Conservation (phyloP, 2,888 invertebrate species). For the Acleris holmiana region DNA sequence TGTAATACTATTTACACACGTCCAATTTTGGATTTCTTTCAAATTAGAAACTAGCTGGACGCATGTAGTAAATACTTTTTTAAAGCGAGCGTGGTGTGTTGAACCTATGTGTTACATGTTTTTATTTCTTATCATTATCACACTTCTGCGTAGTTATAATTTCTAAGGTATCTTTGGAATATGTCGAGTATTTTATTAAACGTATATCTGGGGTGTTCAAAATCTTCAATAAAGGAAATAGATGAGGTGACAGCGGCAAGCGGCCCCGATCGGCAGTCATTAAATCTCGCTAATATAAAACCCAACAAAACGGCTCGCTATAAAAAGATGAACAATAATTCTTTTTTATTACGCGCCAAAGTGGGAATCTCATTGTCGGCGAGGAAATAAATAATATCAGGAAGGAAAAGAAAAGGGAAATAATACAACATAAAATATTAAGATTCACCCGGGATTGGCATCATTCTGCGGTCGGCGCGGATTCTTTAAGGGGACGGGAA, state of each 20-base stretch:
- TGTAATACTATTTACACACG: no score
- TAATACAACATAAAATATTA: conserved; percentile 84
- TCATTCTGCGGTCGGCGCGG: conserved; percentile 79
- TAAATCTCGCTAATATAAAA: conserved; percentile 75
- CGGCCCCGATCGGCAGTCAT: conserved; percentile 60
- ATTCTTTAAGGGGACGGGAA: conserved; percentile 70
- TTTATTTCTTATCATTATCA: no score
- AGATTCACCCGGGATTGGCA: conserved; percentile 83
- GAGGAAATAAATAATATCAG: conserved; percentile 82
- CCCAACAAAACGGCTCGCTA: conserved; percentile 76
- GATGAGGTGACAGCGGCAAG: conserved; percentile 33
- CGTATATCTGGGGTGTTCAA: background rate
- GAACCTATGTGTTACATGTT: no score
- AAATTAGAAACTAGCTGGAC: background rate
- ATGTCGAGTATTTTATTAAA: no score
- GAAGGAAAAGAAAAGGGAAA: conserved; percentile 81
- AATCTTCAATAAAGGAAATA: conserved; percentile 16
- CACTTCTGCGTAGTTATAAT: no score
- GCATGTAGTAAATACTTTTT: background rate
- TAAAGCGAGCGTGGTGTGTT: no score
- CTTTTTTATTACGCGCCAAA: conserved; percentile 83
- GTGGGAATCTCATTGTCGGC: conserved; percentile 84
- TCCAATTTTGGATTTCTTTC: no score
- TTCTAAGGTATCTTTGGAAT: no score
- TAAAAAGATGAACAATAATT: conserved; percentile 84